phyloP scores from a whole-genome alignment of 2,113 vertebrate species.

The Podilymbus podiceps region DNA sequence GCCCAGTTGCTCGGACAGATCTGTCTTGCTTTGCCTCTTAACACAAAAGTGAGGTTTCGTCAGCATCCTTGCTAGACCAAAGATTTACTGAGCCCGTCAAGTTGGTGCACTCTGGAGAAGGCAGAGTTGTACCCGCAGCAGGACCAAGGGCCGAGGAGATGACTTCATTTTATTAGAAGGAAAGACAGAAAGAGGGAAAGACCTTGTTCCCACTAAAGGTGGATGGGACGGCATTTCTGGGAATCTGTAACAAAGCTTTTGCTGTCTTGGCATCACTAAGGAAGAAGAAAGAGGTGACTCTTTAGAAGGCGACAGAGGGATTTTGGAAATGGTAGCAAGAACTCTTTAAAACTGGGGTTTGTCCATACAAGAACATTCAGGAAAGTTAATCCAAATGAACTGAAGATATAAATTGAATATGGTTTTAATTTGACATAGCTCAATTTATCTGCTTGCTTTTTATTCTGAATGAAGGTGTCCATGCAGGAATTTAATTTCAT shows the following conservation, averaged over 20 bases:
- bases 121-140: neutral
- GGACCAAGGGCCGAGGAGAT: neutral
- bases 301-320: neutral
- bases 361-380: neutral
- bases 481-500: neutral
- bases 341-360: neutral
- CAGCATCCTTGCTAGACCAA: neutral
- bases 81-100: accelerated
- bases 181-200: neutral
- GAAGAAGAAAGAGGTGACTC: neutral
- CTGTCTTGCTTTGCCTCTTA: neutral
- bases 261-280: neutral
- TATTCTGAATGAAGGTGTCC: neutral
- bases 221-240: neutral
- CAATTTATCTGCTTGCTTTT: neutral
- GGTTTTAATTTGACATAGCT: neutral
- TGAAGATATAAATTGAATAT: accelerated
- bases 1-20: neutral
- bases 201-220: accelerated
- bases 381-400: neutral
- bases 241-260: accelerated
- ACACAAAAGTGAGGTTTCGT: neutral
- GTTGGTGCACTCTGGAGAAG: neutral
- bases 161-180: neutral
- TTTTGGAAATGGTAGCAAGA: neutral